Percentiles rank a stretch among this genome's conserved stretches.
Conservation (phyloP, 2,113 vertebrate genomes). For the Brachyhypopomus occidentalis region DNA sequence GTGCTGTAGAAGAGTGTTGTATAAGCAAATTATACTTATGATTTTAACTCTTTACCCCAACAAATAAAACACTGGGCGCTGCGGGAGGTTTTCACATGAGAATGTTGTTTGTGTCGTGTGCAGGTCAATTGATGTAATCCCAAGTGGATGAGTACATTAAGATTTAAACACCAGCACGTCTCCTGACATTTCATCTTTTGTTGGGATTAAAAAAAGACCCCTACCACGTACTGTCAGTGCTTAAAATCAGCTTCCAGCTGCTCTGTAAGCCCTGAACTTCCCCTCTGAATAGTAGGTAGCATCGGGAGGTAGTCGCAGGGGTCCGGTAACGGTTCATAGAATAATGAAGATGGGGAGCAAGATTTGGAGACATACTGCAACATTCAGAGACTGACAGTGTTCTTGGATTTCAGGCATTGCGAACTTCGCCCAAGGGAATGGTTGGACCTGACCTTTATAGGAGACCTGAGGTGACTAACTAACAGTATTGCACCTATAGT, state of each 20-base stretch:
- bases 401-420: background rate
- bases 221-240: conserved; percentile 52
- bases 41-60: no score
- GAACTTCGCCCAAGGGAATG: background rate
- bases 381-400: background rate
- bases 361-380: background rate
- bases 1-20: no score
- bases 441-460: background rate
- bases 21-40: no score
- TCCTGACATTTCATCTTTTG: conserved; percentile 64
- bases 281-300: conserved; percentile 61
- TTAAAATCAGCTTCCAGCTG: conserved; percentile 63
- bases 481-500: background rate
- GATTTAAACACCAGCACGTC: conserved; percentile 30
- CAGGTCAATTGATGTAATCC: background rate
- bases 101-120: background rate
- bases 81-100: background rate
- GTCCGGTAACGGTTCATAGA: background rate
- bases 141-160: background rate
- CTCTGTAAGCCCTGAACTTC: conserved; percentile 62
- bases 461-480: background rate
- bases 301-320: background rate
- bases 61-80: background rate
- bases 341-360: background rate
- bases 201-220: conserved; percentile 51